phyloP scores from a whole-genome alignment of 1,140 invertebrate species.

The Magallana ariakensis region DNA sequence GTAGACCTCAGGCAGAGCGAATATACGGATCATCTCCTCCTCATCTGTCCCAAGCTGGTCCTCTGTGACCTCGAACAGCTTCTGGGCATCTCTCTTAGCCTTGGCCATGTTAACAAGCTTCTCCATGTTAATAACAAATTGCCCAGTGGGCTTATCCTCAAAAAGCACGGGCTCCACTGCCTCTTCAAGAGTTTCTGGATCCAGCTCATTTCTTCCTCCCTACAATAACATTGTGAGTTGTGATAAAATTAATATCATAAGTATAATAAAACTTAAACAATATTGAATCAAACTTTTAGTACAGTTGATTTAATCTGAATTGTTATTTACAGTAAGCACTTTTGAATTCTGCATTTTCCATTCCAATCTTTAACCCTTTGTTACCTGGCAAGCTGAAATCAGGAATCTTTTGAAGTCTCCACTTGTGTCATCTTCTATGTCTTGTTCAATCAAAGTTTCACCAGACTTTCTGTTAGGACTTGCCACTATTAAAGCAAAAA shows the following conservation, averaged over 20 bases:
- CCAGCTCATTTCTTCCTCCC: conserved; percentile 65
- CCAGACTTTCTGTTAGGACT: conserved; percentile 64
- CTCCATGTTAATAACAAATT: conserved; percentile 70
- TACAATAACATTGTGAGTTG: conserved; percentile 25
- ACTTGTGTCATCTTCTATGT: conserved; percentile 75
- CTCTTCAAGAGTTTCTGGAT: conserved; percentile 59
- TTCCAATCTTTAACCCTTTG: too few relatives aligned
- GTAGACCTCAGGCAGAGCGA: conserved; percentile 70
- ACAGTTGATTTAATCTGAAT: too few relatives aligned
- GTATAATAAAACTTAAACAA: too few relatives aligned
- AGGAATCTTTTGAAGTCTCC: conserved; percentile 76
- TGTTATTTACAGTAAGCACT: too few relatives aligned
- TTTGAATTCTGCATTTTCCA: too few relatives aligned
- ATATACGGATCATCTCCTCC: conserved; percentile 73
- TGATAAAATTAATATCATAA: too few relatives aligned
- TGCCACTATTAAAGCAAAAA: conserved; percentile 60
- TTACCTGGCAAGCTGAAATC: conserved; percentile 73
- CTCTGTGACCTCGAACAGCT: conserved; percentile 76
- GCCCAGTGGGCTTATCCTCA: conserved; percentile 64
- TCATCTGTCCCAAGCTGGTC: conserved; percentile 81
- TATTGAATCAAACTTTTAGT: too few relatives aligned
- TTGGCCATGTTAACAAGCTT: conserved; percentile 63
- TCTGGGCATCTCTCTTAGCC: conserved; percentile 66
- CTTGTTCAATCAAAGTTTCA: conserved; percentile 70
- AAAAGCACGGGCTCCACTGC: conserved; percentile 68